Base-by-base conservation (phyloP, 2,797 vertebrate species). In the Labeo calbasu region DNA sequence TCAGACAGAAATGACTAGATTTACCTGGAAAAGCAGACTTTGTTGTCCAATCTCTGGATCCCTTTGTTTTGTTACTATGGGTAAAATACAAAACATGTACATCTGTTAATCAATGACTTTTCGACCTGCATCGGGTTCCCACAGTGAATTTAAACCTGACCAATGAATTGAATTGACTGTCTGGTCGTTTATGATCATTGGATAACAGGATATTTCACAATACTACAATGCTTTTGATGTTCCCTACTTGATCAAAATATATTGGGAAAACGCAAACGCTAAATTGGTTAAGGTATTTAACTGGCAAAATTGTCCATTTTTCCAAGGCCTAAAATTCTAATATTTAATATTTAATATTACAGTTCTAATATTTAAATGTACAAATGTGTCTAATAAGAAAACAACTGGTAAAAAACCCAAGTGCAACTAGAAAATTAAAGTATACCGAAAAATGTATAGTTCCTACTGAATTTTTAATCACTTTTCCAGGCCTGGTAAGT, bases 21-120 rank as follows among this genome's bases (percentile, higher is more conserved):
- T 87, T 86, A 99, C 98, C 96, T 99, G 98, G 92, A 99, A 99
- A 10, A 99, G 96, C 78, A 99, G 93, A 81, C 97, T 98, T 92
- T 99, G 98, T 86, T 99, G 98, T 69, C 96, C 96, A 2, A 89
- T 95, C 89, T 99, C 98, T 4, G 96, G 93, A 86, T 99, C 98
- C 85, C 98, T 96, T 92, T 99, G 98, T 89, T 99, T 99, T 66
- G 98, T 99, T 81, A 99, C 98, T 99, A 87, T 19, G 15, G 32
- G 32, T 2, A 2, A 21, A 61, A 48, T 13, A 28, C 46, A 25
- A 28, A 15, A 70, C 11, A 13, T 2, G n/a, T 14, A 48, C n/a
- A 28, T 10, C 14, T 59, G 53, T 57, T 59, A 53, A 53, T 73
- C 25, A 51, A 5, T 25, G n/a, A 70, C 43, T 3, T 70, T 46